Evolutionary conservation across 92 coral and sea anemone genomes (phyloP).

Genomic region (Porites cylindrica): DNA sequence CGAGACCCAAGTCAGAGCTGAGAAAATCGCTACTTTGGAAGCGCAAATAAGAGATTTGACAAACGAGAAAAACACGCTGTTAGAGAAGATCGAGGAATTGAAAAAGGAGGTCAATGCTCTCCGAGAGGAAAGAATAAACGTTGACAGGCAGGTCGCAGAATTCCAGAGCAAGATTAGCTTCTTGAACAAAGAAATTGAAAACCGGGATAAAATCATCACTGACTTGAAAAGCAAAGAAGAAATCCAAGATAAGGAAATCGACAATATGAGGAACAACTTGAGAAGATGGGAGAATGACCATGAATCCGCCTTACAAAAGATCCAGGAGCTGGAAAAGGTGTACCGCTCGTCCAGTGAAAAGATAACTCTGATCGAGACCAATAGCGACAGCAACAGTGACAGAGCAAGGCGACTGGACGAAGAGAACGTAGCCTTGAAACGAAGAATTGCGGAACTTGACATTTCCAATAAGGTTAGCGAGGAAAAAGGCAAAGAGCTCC

Average conservation of each 20-base stretch:
- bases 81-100: slow-evolving; percentile 90
- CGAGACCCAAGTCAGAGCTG: slow-evolving; percentile 74
- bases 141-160: slow-evolving; percentile 86
- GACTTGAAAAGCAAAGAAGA: slow-evolving; percentile 84
- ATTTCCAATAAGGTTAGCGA: slow-evolving; percentile 66
- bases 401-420: slow-evolving; percentile 88
- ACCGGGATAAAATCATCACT: slow-evolving; percentile 75
- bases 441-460: slow-evolving; percentile 83
- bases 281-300: slow-evolving; percentile 88
- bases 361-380: slow-evolving; percentile 81
- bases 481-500: slow-evolving; percentile 90
- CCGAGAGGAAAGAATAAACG: slow-evolving; percentile 85
- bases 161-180: slow-evolving; percentile 90
- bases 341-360: slow-evolving; percentile 81
- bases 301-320: slow-evolving; percentile 90
- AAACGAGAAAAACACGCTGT: slow-evolving; percentile 77
- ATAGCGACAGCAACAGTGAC: slow-evolving; percentile 87
- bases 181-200: slow-evolving; percentile 85
- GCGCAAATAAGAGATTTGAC: slow-evolving; percentile 86
- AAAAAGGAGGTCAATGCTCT: slow-evolving; percentile 68
- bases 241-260: slow-evolving; percentile 85
- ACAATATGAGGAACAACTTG: slow-evolving; percentile 90
- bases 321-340: slow-evolving; percentile 80
- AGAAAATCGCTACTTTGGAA: slow-evolving; percentile 78
- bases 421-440: slow-evolving; percentile 80